Evolutionary conservation across 1,140 invertebrate genomes (phyloP).

Genomic region (Conus betulinus): DNA sequence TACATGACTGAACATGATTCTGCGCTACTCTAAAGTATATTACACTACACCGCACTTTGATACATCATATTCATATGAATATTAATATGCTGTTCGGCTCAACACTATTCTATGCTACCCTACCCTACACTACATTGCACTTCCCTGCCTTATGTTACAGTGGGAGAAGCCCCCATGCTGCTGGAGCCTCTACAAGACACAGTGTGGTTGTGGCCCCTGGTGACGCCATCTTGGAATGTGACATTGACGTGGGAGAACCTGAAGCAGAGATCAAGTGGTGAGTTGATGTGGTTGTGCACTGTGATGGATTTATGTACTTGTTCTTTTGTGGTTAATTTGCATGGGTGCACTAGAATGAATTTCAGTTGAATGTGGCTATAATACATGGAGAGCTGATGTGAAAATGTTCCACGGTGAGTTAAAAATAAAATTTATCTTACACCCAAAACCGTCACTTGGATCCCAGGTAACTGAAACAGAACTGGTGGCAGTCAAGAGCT

Average conservation of each 20-base stretch:
- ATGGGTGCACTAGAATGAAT: not conserved
- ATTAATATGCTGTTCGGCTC: no score
- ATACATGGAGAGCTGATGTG: not conserved
- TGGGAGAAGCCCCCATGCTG: slow-evolving; percentile 70
- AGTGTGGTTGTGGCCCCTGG: slow-evolving; percentile 65
- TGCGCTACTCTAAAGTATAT: no score
- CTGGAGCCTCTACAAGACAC: slow-evolving; percentile 67
- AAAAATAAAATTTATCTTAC: no score
- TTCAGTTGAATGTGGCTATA: not conserved
- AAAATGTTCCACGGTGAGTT: no score
- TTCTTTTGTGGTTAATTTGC: not conserved
- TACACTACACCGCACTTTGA: no score
- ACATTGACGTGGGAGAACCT: slow-evolving; percentile 71
- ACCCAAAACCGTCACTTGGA: no score
- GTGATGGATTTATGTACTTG: not conserved
- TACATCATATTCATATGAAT: no score
- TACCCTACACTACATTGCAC: no score
- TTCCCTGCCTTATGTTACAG: slow-evolving; percentile 49
- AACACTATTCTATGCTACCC: no score
- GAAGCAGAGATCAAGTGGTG: slow-evolving; percentile 73
- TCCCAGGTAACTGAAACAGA: no score
- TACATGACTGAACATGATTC: no score
- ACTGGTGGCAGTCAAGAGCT: no score
- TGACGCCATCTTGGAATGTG: slow-evolving; percentile 71
- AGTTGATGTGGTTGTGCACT: slow-evolving; percentile 8